These are phyloP conservation scores for Montipora capitata DNA, from an alignment of 92 coral and sea anemone species.

Conservation along the genomic window DNA sequence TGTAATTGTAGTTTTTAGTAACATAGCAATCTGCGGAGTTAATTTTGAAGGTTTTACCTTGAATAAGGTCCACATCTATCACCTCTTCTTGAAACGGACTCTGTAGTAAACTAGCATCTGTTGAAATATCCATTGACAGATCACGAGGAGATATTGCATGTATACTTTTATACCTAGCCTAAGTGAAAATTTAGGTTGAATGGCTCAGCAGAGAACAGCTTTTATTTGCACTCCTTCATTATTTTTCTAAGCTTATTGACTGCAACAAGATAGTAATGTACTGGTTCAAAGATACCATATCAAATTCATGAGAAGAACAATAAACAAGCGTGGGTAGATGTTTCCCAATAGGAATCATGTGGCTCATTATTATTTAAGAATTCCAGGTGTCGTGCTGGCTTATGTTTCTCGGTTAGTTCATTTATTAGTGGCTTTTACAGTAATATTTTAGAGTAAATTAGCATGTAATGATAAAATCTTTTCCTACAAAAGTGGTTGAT, in stretches of 20 bases:
- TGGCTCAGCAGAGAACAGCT: neutral
- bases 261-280: neutral
- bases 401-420: too few relatives aligned
- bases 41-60: neutral
- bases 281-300: too few relatives aligned
- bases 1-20: neutral
- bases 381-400: too few relatives aligned
- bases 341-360: too few relatives aligned
- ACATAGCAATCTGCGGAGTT: neutral
- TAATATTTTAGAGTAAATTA: too few relatives aligned
- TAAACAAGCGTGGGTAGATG: too few relatives aligned
- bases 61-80: neutral
- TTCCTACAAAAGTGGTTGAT: too few relatives aligned
- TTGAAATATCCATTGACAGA: neutral
- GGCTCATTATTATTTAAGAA: too few relatives aligned
- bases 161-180: neutral
- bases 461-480: too few relatives aligned
- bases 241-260: neutral
- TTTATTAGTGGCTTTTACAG: too few relatives aligned
- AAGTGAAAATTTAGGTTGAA: neutral
- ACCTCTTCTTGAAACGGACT: neutral
- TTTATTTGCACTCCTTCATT: neutral
- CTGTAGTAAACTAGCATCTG: neutral
- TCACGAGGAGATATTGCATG: neutral
- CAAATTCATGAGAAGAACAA: too few relatives aligned